Base-by-base conservation (phyloP, 2,888 invertebrate genomes). In the Neuroscelio doddi region DNA sequence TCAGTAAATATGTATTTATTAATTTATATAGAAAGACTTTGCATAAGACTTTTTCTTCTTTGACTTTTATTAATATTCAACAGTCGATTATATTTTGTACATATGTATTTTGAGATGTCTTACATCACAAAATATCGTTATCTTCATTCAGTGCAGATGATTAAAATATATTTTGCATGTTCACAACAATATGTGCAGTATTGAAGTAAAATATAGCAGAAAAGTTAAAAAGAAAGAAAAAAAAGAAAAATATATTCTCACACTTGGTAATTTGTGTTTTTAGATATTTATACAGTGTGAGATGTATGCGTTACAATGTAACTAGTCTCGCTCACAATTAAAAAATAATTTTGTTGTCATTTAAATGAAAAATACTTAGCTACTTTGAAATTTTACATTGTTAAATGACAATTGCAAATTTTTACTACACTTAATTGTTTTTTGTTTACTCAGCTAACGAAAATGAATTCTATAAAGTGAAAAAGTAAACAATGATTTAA, bases 291-390 rank as follows among this genome's bases (percentile, higher is more conserved):
- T 26, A 26, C 26, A 10, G 3, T 12, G 32, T 32, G 10, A 32
- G 10, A 32, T 32, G 32, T 32, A 32, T 10, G 32, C 32, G 3
- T 32, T 36, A 12, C 12, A 16, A 36, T 36, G 36, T 12, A 36
- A 36, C 36, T 36, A 36, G 36, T 36, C 36, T 16, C 36, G 15
- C 36, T n/a, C n/a, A 15, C 5, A 36, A 36, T 36, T 36, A 15
- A 16, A 3, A 12, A 5, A 12, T 36, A 4, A 36, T 15, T 36
- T 14, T 3, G 5, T 14, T 4, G 15, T 14, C 36, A 36, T 36
- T 36, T 36, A 5, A 4, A 15, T 14, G 36, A 15, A 36, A 16
- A 14, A 15, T 30, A 30, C 30, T 30, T n/a, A 30, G 4, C 3
- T 5, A 30, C 9, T 2, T 30, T 30, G 30, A 9, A 30, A 30